These are phyloP conservation scores for Anhinga anhinga DNA, from an alignment of 2,113 vertebrate genomes.

Conservation along the genomic window DNA sequence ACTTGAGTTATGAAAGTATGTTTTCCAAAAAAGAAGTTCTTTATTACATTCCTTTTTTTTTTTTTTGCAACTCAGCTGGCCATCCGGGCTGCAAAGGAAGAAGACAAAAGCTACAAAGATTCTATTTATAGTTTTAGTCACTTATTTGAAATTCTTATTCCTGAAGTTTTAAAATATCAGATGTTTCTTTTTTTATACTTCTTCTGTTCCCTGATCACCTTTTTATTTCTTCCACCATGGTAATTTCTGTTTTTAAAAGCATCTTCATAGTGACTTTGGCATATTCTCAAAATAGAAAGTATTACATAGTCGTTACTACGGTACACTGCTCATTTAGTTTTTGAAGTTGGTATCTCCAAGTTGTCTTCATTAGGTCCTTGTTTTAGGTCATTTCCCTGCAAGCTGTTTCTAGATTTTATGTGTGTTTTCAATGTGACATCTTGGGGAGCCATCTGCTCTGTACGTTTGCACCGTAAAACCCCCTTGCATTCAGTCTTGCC, in stretches of 20 bases:
- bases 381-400: not conserved
- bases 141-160: not conserved
- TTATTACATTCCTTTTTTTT: not conserved
- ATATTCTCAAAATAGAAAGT: not conserved
- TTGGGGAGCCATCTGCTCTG: not conserved
- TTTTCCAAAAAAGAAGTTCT: not conserved
- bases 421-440: not conserved
- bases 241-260: conserved; percentile 3
- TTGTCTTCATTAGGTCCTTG: not conserved
- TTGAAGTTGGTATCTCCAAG: not conserved
- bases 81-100: not conserved
- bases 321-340: not conserved
- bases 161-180: not conserved
- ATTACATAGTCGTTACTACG: not conserved
- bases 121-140: not conserved
- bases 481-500: not conserved
- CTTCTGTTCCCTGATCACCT: not conserved
- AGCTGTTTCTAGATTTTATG: not conserved
- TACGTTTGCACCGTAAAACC: not conserved
- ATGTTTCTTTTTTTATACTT: not conserved
- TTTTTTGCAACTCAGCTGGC: not conserved
- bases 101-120: not conserved
- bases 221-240: not conserved
- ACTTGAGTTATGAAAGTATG: not conserved
- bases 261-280: not conserved